These are phyloP conservation scores for Sclerurus mexicanus DNA, from an alignment of 2,113 vertebrate species.

Conservation along the genomic window DNA sequence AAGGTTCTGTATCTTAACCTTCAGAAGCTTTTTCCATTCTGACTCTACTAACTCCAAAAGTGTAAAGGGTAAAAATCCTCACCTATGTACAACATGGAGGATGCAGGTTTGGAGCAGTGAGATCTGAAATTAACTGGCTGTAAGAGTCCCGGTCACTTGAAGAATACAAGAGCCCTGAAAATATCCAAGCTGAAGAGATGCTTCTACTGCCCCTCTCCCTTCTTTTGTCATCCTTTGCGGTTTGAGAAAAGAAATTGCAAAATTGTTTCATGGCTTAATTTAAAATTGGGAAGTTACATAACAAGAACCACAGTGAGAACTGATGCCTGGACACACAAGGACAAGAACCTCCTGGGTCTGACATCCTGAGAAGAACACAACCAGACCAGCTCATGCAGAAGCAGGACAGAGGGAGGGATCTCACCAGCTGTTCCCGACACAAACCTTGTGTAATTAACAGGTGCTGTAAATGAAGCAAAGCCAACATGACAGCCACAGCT, in stretches of 20 bases:
- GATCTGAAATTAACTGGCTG: background rate
- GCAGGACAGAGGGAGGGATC: background rate
- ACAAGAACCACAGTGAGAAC: background rate
- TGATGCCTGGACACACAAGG: background rate
- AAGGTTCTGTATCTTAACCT: background rate
- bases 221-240: background rate
- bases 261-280: background rate
- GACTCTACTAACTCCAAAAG: background rate
- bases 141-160: background rate
- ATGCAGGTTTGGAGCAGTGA: background rate
- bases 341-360: background rate
- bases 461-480: constrained; percentile 4
- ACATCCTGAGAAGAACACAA: background rate
- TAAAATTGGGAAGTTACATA: background rate
- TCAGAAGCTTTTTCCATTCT: background rate
- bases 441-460: background rate
- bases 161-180: background rate
- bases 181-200: background rate
- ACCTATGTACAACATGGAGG: background rate
- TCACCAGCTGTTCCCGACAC: background rate
- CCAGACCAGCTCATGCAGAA: background rate
- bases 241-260: background rate
- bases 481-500: constrained; percentile 36
- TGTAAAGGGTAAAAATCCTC: background rate
- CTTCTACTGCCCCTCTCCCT: fast-evolving